phyloP scores from a whole-genome alignment of 2,888 invertebrate genomes.

The Tiliacea aurago region DNA sequence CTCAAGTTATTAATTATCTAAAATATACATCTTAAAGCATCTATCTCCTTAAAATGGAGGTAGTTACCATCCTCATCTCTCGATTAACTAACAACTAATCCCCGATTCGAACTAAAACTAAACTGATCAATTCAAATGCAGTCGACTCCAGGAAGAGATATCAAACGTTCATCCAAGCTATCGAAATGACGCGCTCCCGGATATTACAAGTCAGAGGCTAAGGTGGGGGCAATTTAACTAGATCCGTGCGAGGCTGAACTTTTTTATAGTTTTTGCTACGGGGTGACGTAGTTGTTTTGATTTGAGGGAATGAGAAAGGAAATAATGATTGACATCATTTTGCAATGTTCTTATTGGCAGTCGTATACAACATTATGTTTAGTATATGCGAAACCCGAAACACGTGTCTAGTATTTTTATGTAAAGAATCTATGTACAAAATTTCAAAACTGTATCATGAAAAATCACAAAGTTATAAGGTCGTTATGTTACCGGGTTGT shows the following conservation, averaged over 20 bases:
- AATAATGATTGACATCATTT: conserved; percentile 3
- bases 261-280: conserved; percentile 33
- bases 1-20: background rate
- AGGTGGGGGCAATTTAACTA: conserved; percentile 53
- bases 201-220: conserved; percentile 71
- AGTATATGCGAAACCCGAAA: no score
- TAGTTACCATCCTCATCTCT: conserved; percentile 15
- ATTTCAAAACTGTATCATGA: no score
- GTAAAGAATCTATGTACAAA: no score
- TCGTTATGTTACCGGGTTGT: no score
- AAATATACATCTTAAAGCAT: conserved; percentile 1
- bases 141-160: conserved; percentile 66
- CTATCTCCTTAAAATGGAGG: conserved; percentile 10
- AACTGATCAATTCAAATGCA: conserved; percentile 56
- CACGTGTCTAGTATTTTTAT: no score
- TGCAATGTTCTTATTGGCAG: background rate
- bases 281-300: conserved; percentile 14
- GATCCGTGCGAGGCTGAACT: conserved; percentile 13
- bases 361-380: no score
- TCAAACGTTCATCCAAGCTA: conserved; percentile 65
- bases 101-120: conserved; percentile 47
- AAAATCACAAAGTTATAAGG: no score
- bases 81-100: conserved; percentile 33
- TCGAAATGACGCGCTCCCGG: conserved; percentile 69
- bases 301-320: conserved; percentile 7